Conservation (phyloP, 2,797 vertebrate species). For the Poeciliopsis infans region DNA sequence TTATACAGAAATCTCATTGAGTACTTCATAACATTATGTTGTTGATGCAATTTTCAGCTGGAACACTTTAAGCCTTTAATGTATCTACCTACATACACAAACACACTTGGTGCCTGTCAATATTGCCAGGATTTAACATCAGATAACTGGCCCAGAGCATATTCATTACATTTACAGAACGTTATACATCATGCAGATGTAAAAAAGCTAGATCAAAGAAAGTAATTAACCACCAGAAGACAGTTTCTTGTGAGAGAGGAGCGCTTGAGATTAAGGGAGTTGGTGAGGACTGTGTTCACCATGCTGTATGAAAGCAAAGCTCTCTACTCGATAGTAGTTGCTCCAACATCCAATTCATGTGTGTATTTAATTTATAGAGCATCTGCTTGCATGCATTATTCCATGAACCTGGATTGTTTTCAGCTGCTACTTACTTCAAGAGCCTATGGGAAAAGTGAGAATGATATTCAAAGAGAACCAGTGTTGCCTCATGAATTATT, state of each 20-base stretch:
- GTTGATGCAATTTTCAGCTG: neutral
- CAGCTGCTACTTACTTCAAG: neutral
- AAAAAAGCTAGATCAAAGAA: conserved; percentile 78
- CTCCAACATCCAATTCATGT: neutral
- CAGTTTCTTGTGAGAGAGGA: conserved; percentile 60
- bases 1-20: neutral
- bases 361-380: neutral
- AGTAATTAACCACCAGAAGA: conserved; percentile 73
- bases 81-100: conserved; percentile 3
- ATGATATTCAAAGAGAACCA: neutral
- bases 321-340: conserved; percentile 22
- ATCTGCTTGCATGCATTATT: neutral
- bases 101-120: conserved; percentile 2
- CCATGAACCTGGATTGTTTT: conserved; percentile 11
- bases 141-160: conserved; percentile 54
- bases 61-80: neutral
- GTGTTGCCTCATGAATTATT: conserved; percentile 34
- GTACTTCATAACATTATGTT: neutral
- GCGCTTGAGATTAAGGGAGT: conserved; percentile 58
- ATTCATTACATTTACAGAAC: conserved; percentile 72
- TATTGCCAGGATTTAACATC: conserved; percentile 18
- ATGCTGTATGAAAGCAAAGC: conserved; percentile 23
- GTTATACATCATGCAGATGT: conserved; percentile 71
- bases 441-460: neutral
- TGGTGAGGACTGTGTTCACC: conserved; percentile 35